phyloP scores from a whole-genome alignment of 1,140 invertebrate species.

The Pentalonia nigronervosa region DNA sequence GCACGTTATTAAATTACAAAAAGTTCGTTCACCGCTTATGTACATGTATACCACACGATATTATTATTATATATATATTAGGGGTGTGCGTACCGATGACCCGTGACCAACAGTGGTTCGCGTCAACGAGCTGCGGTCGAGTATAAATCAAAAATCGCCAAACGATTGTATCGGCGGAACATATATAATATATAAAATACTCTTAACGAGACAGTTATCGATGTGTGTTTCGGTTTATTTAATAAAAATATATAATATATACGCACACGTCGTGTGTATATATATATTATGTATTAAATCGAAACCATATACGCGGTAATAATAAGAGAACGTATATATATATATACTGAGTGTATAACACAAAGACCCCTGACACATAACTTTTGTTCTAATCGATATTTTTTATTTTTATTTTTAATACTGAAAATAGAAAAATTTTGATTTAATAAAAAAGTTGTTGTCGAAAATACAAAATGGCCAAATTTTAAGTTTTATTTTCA shows the following conservation, averaged over 20 bases:
- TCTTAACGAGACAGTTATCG: slow-evolving; percentile 47
- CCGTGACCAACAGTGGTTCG: slow-evolving; percentile 35
- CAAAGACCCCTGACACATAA: no score
- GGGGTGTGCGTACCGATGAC: not conserved
- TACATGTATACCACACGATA: no score
- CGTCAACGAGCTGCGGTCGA: slow-evolving; percentile 13
- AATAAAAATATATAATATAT: not conserved
- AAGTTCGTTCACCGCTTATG: not conserved
- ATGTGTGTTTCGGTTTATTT: slow-evolving; percentile 32
- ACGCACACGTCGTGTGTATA: not conserved
- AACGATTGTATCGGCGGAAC: slow-evolving; percentile 32
- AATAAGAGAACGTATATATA: not conserved
- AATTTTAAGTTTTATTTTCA: no score
- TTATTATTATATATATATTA: not conserved
- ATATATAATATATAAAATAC: slow-evolving; percentile 21
- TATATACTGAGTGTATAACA: no score
- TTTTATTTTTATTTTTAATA: no score
- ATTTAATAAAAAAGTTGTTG: no score
- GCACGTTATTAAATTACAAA: slow-evolving; percentile 50
- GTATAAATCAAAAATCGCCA: slow-evolving; percentile 53
- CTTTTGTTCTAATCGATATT: no score
- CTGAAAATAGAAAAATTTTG: no score
- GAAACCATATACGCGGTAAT: not conserved
- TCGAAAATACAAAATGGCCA: no score
- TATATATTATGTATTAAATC: not conserved